These are phyloP conservation scores for Otolemur crassicaudatus DNA, from an alignment of 2,797 vertebrate genomes.

Conservation along the genomic window DNA sequence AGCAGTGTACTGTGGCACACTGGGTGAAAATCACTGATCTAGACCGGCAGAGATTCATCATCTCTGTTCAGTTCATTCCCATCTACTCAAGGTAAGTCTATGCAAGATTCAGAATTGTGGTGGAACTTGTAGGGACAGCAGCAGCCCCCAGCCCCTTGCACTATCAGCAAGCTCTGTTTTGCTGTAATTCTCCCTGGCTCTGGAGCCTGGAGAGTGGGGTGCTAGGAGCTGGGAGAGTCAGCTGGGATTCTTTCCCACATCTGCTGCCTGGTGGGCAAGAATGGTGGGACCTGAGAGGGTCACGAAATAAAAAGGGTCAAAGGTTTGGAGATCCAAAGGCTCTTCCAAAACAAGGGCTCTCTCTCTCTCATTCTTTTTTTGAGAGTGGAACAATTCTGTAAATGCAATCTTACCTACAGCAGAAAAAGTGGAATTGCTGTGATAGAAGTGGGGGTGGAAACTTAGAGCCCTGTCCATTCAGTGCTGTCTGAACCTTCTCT, in stretches of 20 bases:
- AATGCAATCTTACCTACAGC: not conserved
- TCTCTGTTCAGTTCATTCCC: not conserved
- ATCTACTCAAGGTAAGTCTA: not conserved
- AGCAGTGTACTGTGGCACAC: no score
- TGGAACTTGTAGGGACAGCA: not conserved
- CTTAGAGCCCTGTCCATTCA: not conserved
- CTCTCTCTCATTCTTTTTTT: not conserved
- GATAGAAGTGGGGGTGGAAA: not conserved
- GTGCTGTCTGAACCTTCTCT: not conserved
- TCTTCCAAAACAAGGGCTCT: not conserved
- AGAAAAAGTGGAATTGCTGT: not conserved
- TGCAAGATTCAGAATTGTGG: not conserved
- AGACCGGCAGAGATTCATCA: not conserved
- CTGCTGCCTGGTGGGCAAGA: conserved; percentile 2
- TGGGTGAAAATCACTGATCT: not conserved
- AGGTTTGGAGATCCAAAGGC: not conserved
- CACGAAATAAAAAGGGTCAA: not conserved
- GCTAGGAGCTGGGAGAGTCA: not conserved
- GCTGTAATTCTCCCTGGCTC: not conserved
- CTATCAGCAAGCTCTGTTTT: not conserved
- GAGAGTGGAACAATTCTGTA: not conserved
- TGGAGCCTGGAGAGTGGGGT: not conserved
- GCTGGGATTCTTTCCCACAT: not conserved
- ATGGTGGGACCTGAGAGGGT: not conserved
- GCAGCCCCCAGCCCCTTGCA: not conserved